Conservation (phyloP, 2,113 vertebrate species). For the Bufo bufo region DNA sequence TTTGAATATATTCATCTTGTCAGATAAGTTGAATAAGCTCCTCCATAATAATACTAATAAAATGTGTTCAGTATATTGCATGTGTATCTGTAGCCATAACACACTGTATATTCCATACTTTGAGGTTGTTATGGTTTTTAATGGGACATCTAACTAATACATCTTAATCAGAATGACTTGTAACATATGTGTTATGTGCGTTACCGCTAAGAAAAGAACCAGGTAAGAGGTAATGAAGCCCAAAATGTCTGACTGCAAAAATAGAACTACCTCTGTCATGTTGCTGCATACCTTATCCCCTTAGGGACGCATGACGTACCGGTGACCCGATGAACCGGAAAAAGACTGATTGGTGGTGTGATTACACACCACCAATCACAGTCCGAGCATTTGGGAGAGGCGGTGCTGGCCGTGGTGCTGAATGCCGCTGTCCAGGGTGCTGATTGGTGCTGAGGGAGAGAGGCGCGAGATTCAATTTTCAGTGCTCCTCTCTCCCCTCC, state of each 20-base stretch:
- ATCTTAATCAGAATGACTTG: background rate
- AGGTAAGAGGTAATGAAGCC: background rate
- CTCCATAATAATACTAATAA: background rate
- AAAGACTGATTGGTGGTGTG: too few species aligned
- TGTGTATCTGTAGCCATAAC: background rate
- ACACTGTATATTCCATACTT: background rate
- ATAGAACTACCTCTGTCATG: background rate
- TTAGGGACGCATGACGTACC: too few species aligned
- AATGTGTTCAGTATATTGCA: background rate
- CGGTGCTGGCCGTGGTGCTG: too few species aligned
- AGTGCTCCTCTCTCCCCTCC: too few species aligned
- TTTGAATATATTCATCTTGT: slow-evolving; percentile 1
- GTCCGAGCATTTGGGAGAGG: too few species aligned
- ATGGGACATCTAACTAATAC: background rate
- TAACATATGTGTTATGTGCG: background rate
- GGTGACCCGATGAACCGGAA: too few species aligned
- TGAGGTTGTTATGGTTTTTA: background rate
- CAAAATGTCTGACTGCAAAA: background rate
- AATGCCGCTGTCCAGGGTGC: too few species aligned
- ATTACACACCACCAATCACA: too few species aligned
- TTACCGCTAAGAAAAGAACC: background rate
- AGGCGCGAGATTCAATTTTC: too few species aligned
- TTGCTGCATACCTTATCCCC: background rate
- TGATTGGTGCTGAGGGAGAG: too few species aligned
- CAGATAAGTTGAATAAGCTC: slow-evolving; percentile 16